Conservation (phyloP, 2,888 invertebrate genomes). For the Bombylius major region DNA sequence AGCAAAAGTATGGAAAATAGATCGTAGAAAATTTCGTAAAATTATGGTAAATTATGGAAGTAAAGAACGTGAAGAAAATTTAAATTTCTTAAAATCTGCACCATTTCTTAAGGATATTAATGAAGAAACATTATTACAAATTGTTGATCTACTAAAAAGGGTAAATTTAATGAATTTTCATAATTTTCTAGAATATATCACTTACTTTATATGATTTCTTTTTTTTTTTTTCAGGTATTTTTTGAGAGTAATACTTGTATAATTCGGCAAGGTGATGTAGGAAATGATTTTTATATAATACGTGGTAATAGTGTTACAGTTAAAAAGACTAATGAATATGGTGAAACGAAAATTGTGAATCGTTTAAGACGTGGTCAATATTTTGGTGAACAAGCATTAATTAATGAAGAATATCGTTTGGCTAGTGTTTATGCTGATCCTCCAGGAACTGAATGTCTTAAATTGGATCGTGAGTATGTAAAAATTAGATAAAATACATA, state of each 20-base stretch:
- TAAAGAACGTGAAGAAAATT: conserved; percentile 70
- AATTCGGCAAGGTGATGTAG: conserved; percentile 72
- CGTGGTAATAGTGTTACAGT: conserved; percentile 69
- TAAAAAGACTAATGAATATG: conserved; percentile 49
- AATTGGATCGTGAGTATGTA: conserved; percentile 67
- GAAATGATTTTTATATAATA: conserved; percentile 85
- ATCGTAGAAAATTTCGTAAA: conserved; percentile 73
- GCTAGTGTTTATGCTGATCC: conserved; percentile 82
- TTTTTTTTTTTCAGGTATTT: conserved; percentile 48
- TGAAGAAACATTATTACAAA: conserved; percentile 57
- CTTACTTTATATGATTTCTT: not conserved
- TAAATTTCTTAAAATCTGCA: conserved; percentile 71
- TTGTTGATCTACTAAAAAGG: conserved; percentile 77
- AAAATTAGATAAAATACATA: not conserved
- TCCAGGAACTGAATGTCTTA: conserved; percentile 75
- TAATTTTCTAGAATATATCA: not conserved
- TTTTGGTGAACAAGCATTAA: conserved; percentile 79
- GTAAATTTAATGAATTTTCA: conserved; percentile 35
- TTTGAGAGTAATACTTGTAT: conserved; percentile 67
- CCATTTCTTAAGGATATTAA: conserved; percentile 62
- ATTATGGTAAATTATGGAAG: conserved; percentile 80
- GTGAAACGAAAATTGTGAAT: conserved; percentile 53
- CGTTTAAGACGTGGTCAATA: conserved; percentile 64
- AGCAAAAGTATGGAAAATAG: conserved; percentile 79
- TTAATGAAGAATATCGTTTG: conserved; percentile 73